phyloP scores from a whole-genome alignment of 2,113 vertebrate genomes.

The Sapajus apella region DNA sequence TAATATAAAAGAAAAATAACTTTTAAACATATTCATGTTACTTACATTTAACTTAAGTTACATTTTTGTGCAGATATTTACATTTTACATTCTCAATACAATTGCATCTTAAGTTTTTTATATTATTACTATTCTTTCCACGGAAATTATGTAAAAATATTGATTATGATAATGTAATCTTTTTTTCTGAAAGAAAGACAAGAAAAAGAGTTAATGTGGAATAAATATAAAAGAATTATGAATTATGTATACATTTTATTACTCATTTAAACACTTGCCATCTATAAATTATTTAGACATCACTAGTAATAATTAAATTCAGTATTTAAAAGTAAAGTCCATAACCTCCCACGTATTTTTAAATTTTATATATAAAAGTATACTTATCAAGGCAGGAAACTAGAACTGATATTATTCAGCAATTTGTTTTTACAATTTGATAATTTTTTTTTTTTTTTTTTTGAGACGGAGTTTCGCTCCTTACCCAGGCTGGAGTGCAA shows the following conservation, averaged over 20 bases:
- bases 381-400: neutral
- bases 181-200: neutral
- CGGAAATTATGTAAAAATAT: neutral
- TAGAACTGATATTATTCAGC: neutral
- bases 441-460: neutral
- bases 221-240: neutral
- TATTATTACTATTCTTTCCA: neutral
- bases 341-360: neutral
- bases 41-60: neutral
- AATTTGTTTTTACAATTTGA: neutral
- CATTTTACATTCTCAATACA: neutral
- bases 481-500: no score
- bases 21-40: neutral
- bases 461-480: no score
- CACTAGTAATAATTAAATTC: neutral
- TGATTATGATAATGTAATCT: neutral
- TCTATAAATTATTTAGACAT: neutral
- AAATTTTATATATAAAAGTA: neutral
- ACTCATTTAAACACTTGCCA: neutral
- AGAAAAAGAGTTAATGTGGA: neutral
- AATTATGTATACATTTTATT: neutral
- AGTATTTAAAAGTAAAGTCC: neutral
- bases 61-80: neutral
- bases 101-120: neutral
- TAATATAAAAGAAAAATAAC: neutral